These are phyloP conservation scores for Entomobrya multifasciata DNA, from an alignment of 2,888 invertebrate genomes.

Conservation along the genomic window DNA sequence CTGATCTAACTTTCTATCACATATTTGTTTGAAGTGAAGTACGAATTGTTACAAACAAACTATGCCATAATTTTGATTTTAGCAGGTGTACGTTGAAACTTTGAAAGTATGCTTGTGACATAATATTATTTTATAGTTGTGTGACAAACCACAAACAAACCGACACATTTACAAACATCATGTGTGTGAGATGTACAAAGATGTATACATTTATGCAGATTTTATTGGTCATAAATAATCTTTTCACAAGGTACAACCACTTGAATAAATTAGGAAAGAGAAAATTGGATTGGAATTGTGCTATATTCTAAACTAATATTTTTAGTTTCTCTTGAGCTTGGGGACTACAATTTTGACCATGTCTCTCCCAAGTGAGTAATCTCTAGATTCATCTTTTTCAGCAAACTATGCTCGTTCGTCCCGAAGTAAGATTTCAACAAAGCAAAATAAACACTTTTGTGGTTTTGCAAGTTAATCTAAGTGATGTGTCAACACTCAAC, in stretches of 20 bases:
- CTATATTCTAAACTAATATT: too few species aligned
- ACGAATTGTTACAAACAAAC: too few species aligned
- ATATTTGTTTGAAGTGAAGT: too few species aligned
- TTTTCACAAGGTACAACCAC: background rate
- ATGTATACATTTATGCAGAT: background rate
- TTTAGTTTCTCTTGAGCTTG: background rate
- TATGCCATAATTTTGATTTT: too few species aligned
- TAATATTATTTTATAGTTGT: background rate
- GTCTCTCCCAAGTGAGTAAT: slow-evolving; percentile 9
- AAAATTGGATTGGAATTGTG: slow-evolving; percentile 7
- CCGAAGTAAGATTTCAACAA: slow-evolving; percentile 19
- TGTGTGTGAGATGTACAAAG: background rate
- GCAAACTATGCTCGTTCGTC: background rate
- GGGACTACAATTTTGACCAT: too few species aligned
- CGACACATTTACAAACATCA: background rate
- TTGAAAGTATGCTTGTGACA: slow-evolving; percentile 22
- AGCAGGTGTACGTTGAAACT: too few species aligned
- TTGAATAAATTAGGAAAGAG: slow-evolving; percentile 5
- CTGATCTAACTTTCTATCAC: background rate
- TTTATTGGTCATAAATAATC: slow-evolving; percentile 41
- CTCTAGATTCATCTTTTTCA: slow-evolving; percentile 47
- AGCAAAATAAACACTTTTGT: slow-evolving; percentile 57
- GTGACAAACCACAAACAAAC: slow-evolving; percentile 18
- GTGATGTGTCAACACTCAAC: slow-evolving; percentile 64
- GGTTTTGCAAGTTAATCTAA: slow-evolving; percentile 64